Evolutionary conservation across 1,140 invertebrate genomes (phyloP).

Genomic region (Drosophila erecta): DNA sequence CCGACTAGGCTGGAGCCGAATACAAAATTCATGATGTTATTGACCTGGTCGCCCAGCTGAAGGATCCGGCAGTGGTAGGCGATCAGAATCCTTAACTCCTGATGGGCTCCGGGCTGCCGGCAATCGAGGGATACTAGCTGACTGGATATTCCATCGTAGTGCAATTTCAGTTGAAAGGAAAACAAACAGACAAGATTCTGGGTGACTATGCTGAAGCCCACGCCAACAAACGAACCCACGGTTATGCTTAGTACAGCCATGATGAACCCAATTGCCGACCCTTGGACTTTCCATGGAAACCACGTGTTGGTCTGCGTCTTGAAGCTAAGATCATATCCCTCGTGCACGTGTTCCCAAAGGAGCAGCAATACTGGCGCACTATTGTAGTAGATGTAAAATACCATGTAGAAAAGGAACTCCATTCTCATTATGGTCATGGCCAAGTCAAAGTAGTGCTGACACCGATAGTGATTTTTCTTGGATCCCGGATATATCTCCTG

Average conservation of each 20-base stretch:
- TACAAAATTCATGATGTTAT: slow-evolving; percentile 59
- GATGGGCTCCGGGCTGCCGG: slow-evolving; percentile 25
- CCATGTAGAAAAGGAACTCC: slow-evolving; percentile 48
- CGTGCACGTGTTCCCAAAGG: slow-evolving; percentile 38
- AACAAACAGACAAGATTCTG: slow-evolving; percentile 66
- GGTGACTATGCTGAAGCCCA: slow-evolving; percentile 57
- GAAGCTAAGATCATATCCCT: slow-evolving; percentile 25
- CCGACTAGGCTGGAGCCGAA: slow-evolving; percentile 60
- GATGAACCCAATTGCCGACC: slow-evolving; percentile 25
- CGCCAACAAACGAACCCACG: slow-evolving; percentile 48
- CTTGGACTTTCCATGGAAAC: slow-evolving; percentile 65
- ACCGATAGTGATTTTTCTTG: slow-evolving; percentile 18
- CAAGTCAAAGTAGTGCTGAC: slow-evolving; percentile 39
- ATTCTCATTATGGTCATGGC: slow-evolving; percentile 51
- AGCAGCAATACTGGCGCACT: slow-evolving; percentile 45
- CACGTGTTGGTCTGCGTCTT: slow-evolving; percentile 69
- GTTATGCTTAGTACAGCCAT: slow-evolving; percentile 43
- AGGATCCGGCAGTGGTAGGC: slow-evolving; percentile 56
- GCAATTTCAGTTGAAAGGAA: slow-evolving; percentile 62
- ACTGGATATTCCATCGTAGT: slow-evolving; percentile 67
- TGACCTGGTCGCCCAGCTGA: slow-evolving; percentile 37
- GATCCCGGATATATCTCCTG: slow-evolving; percentile 41
- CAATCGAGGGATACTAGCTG: slow-evolving; percentile 45
- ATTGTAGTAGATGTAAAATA: slow-evolving; percentile 59
- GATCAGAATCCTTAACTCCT: slow-evolving; percentile 48